Percentiles rank a stretch among this genome's conserved stretches.
Conservation (phyloP, 1,140 invertebrate species). For the Megalopta genalis region DNA sequence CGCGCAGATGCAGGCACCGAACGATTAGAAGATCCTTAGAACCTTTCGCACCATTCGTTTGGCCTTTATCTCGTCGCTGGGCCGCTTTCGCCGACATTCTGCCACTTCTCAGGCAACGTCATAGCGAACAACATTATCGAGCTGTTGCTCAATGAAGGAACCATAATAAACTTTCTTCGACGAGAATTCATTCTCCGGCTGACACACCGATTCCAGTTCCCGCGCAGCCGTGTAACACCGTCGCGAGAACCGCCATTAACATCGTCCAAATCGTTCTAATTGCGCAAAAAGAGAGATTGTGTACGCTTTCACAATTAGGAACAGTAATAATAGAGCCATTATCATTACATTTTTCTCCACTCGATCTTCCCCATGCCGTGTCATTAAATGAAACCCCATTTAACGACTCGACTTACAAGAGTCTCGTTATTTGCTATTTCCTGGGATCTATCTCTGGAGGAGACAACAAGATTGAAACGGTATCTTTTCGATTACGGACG, state of each 20-base stretch:
- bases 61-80: slow-evolving; percentile 26
- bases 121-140: slow-evolving; percentile 18
- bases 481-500: too few relatives aligned
- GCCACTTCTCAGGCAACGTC: slow-evolving; percentile 4
- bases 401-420: too few relatives aligned
- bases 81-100: slow-evolving; percentile 24
- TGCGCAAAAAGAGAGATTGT: background rate
- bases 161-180: slow-evolving; percentile 17
- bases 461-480: too few relatives aligned
- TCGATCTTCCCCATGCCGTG: too few relatives aligned
- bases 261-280: background rate
- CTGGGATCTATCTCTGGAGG: too few relatives aligned
- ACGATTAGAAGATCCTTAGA: background rate
- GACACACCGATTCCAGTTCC: background rate
- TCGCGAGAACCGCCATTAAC: background rate
- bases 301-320: background rate
- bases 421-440: too few relatives aligned
- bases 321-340: background rate
- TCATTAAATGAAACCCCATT: too few relatives aligned
- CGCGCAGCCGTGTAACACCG: background rate
- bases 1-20: too few relatives aligned
- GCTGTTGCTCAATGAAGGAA: slow-evolving; percentile 22
- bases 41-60: background rate
- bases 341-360: too few relatives aligned
- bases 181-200: background rate